These are phyloP conservation scores for Hirtodrosophila histrioides DNA, from an alignment of 2,888 invertebrate species.

Conservation along the genomic window DNA sequence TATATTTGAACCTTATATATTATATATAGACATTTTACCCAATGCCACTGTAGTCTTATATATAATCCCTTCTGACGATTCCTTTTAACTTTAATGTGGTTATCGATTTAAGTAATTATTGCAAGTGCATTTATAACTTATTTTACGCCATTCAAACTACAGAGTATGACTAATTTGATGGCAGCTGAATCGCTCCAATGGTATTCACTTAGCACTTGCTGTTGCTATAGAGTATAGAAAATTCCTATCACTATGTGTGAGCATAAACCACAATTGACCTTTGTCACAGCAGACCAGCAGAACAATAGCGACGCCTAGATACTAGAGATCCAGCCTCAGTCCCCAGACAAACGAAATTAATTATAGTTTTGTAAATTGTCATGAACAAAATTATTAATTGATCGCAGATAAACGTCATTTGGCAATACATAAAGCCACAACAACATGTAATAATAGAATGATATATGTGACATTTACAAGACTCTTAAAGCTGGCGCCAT, in stretches of 20 bases:
- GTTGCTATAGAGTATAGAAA: conserved; percentile 15
- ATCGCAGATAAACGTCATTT: conserved; percentile 57
- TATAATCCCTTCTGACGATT: too few relatives aligned
- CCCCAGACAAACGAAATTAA: conserved; percentile 48
- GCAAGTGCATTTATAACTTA: neutral
- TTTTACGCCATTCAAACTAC: too few relatives aligned
- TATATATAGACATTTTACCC: too few relatives aligned
- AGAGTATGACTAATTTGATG: too few relatives aligned
- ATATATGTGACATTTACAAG: conserved; percentile 57
- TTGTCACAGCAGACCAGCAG: conserved; percentile 37
- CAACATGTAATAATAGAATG: conserved; percentile 32
- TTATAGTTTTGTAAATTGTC: conserved; percentile 74
- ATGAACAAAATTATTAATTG: conserved; percentile 66
- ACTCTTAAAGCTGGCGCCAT: conserved; percentile 46
- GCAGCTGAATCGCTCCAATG: too few relatives aligned
- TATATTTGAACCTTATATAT: too few relatives aligned
- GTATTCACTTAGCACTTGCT: conserved; percentile 16
- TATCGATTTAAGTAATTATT: neutral
- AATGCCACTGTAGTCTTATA: too few relatives aligned
- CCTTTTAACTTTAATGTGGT: too few relatives aligned
- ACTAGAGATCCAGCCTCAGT: conserved; percentile 21
- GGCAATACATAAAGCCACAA: conserved; percentile 14
- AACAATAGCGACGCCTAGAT: conserved; percentile 42
- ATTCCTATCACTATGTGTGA: conserved; percentile 21
- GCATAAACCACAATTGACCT: conserved; percentile 65